phyloP scores from a whole-genome alignment of 2,888 invertebrate species.

The Linyphia triangularis region DNA sequence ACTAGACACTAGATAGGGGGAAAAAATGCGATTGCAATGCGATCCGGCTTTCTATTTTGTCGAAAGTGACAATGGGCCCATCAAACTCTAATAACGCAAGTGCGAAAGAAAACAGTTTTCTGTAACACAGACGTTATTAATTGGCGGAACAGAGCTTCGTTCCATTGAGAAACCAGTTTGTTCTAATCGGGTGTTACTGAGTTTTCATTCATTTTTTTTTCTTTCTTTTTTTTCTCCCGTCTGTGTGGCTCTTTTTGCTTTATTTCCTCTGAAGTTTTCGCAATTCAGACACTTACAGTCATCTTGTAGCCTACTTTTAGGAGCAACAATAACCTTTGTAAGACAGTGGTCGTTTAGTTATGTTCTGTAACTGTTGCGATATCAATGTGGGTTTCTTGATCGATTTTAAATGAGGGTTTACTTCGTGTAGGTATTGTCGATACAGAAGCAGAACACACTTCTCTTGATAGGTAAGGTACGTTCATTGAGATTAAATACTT shows the following conservation, averaged over 20 bases:
- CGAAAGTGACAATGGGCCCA: conserved; percentile 33
- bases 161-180: conserved; percentile 18
- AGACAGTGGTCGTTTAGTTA: conserved; percentile 12
- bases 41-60: background rate
- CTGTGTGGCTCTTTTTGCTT: background rate
- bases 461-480: too few species aligned
- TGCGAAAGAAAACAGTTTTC: background rate
- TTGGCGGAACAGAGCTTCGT: conserved; percentile 2
- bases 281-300: background rate
- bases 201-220: too few species aligned
- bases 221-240: background rate
- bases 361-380: too few species aligned
- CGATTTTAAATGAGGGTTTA: too few species aligned
- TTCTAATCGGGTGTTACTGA: conserved; percentile 4
- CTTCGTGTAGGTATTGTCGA: too few species aligned
- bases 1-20: conserved; percentile 1
- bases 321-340: conserved; percentile 23
- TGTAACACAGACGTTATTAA: conserved; percentile 20
- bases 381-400: too few species aligned
- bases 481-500: too few species aligned
- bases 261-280: conserved; percentile 23
- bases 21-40: background rate
- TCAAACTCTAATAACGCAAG: background rate
- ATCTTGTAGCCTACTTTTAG: conserved; percentile 5
- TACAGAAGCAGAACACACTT: too few species aligned